Evolutionary conservation across 2,888 invertebrate species (phyloP).

Genomic region (Pseudeuparius sepicola): DNA sequence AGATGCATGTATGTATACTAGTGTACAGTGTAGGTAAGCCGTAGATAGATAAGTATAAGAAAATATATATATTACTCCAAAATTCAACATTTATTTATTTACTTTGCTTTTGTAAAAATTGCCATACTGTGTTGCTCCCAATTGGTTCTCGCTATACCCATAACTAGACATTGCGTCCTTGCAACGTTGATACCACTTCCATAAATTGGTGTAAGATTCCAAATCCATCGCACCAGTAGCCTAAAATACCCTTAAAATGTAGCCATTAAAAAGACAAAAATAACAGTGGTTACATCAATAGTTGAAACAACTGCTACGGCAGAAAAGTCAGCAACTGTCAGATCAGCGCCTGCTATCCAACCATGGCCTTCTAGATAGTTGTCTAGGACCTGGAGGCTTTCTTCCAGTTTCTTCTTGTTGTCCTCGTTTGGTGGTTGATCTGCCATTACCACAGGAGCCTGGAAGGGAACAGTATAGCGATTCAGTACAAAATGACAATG

Average conservation of each 20-base stretch:
- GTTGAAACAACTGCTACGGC: slow-evolving; percentile 51
- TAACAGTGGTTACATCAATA: slow-evolving; percentile 41
- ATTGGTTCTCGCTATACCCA: slow-evolving; percentile 58
- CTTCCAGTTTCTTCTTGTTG: slow-evolving; percentile 42
- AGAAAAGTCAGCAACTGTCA: slow-evolving; percentile 62
- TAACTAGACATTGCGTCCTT: slow-evolving; percentile 53
- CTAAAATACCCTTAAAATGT: too few species aligned
- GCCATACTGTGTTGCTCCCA: slow-evolving; percentile 47
- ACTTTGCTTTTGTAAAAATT: slow-evolving; percentile 44
- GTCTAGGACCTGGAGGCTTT: slow-evolving; percentile 50
- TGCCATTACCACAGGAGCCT: slow-evolving; percentile 28
- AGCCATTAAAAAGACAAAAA: slow-evolving; percentile 6
- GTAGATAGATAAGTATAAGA: too few species aligned
- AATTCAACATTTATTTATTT: too few species aligned
- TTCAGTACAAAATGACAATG: too few species aligned
- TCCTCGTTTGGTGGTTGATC: slow-evolving; percentile 25
- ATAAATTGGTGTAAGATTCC: slow-evolving; percentile 46
- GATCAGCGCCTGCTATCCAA: slow-evolving; percentile 56
- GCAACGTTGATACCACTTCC: slow-evolving; percentile 56
- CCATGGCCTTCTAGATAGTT: slow-evolving; percentile 46
- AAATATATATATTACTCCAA: too few species aligned
- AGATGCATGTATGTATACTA: too few species aligned
- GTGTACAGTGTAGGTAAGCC: too few species aligned
- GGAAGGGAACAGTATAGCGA: too few species aligned
- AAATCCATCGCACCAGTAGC: slow-evolving; percentile 43